A percentile compares a stretch with the other conserved stretches of the same genome.
Evolutionary conservation across 2,797 vertebrate species (phyloP).

Genomic region (Denticeps clupeoides): DNA sequence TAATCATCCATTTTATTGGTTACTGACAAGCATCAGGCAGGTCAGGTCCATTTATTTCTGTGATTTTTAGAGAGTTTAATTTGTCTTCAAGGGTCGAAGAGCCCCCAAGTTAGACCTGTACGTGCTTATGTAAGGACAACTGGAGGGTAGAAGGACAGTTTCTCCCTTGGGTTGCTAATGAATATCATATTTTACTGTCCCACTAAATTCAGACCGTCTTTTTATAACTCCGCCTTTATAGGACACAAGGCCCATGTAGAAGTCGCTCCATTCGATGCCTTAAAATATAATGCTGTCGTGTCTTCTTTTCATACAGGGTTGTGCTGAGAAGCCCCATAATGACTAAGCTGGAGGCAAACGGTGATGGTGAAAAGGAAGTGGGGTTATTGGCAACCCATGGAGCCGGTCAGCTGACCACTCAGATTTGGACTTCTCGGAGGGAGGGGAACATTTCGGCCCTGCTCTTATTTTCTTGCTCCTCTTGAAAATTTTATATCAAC

Average conservation of each 20-base stretch:
- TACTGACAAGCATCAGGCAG: too few species aligned
- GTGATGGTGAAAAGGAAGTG: background rate
- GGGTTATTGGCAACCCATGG: background rate
- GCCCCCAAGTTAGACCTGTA: too few species aligned
- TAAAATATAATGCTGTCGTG: too few species aligned
- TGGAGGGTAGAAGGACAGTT: background rate
- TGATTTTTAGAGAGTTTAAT: too few species aligned
- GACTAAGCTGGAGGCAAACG: constrained; percentile 54
- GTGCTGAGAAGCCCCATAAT: constrained; percentile 80
- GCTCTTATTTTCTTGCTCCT: too few species aligned
- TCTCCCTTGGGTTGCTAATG: background rate
- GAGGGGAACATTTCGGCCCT: too few species aligned
- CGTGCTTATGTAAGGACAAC: too few species aligned
- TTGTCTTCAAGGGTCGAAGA: too few species aligned
- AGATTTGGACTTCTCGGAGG: too few species aligned
- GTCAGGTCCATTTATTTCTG: constrained; percentile 1
- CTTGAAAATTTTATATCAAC: constrained; percentile 5
- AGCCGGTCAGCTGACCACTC: background rate
- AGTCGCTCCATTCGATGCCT: too few species aligned
- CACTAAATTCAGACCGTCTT: background rate
- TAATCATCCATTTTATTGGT: too few species aligned
- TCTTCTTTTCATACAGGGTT: constrained; percentile 58
- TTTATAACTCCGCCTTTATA: constrained; percentile 1
- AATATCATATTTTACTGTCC: background rate
- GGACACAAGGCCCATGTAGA: background rate